Base-by-base conservation (phyloP, 1,140 invertebrate genomes). In the Nasonia vitripennis region DNA sequence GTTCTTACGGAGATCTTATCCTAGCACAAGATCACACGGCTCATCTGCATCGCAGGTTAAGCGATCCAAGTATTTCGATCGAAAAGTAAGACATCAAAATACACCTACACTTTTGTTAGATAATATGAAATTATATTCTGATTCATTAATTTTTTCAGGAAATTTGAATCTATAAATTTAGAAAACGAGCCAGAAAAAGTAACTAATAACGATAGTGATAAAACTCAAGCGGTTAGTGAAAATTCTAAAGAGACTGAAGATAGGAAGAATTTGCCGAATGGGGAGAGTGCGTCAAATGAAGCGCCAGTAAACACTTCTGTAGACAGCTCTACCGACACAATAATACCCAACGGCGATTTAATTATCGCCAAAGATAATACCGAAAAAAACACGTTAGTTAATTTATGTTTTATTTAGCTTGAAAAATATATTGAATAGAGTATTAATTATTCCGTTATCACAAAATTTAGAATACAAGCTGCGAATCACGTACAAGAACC, bases 61-160 rank as follows among this genome's bases (percentile, higher is more conserved):
- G 97, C 91, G 97, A 98, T 92, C 97, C 97, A 23, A 98, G 95
- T 91, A 94, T 98, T 87, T 94, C 95, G 34, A 94, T 96, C 31
- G 96, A 97, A 90, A 93, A 93, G 93, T 93, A 89, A 88, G 81
- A 74, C 17, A 20, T 73, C 73, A 81, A 67, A 37, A 27, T 9
- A 17, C 2, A 74, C 23, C 23, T 75, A 17, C 41, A n/a, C 2
- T 1, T 27, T 55, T 62, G 7, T n/a, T 20, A 2, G n/a, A 20
- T 62, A 7, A 62, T n/a, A 17, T 17, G 14, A 51, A 51, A 10
- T 62, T 20, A 62, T n/a, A 20, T 62, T 20, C 17, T 45, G 10
- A 7, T 82, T 81, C 67, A 12, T 85, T 84, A 85, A 17, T 83
- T 48, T 23, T 89, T 86, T 9, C 71, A 93, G 94, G 88, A 91